Percentiles rank a stretch among this genome's conserved stretches.
Evolutionary conservation across 2,113 vertebrate genomes (phyloP).

Genomic region (Nothobranchius furzeri): DNA sequence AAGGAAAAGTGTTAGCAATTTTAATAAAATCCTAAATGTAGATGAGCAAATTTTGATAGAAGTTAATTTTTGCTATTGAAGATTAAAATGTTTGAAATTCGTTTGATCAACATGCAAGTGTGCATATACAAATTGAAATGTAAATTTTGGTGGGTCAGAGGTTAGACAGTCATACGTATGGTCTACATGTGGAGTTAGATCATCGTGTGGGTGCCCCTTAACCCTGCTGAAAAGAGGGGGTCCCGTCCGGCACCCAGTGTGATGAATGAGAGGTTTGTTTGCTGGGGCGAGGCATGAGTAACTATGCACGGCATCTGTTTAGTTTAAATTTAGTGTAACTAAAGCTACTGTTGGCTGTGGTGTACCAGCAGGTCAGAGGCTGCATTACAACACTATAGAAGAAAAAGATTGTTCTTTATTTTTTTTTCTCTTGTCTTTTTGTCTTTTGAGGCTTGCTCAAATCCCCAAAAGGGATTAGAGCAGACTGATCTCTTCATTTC

Average conservation of each 20-base stretch:
- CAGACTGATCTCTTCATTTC: conserved; percentile 38
- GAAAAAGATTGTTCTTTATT: conserved; percentile 64
- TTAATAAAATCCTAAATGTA: not conserved
- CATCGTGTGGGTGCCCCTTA: conserved; percentile 59
- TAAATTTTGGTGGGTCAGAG: conserved; percentile 38
- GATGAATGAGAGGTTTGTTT: conserved; percentile 80
- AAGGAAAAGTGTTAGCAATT: not conserved
- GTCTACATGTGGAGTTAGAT: conserved; percentile 57
- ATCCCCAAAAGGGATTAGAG: conserved; percentile 35
- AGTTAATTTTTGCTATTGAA: not conserved
- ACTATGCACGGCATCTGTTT: conserved; percentile 84
- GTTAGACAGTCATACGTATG: conserved; percentile 47
- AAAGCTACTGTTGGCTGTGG: conserved; percentile 75
- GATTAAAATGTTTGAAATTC: not conserved
- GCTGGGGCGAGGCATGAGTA: conserved; percentile 78
- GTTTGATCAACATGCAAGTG: not conserved
- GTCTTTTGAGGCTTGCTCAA: conserved; percentile 18
- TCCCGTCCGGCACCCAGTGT: conserved; percentile 49
- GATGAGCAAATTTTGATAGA: not conserved
- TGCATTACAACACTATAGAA: conserved; percentile 59
- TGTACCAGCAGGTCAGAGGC: conserved; percentile 76
- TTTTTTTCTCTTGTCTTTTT: conserved; percentile 36
- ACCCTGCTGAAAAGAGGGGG: conserved; percentile 59
- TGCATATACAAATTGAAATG: conserved; percentile 15
- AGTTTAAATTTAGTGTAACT: conserved; percentile 88